A percentile compares a stretch with the other conserved stretches of the same genome.
Evolutionary conservation across 2,888 invertebrate genomes (phyloP).

Genomic region (Eledone cirrhosa): DNA sequence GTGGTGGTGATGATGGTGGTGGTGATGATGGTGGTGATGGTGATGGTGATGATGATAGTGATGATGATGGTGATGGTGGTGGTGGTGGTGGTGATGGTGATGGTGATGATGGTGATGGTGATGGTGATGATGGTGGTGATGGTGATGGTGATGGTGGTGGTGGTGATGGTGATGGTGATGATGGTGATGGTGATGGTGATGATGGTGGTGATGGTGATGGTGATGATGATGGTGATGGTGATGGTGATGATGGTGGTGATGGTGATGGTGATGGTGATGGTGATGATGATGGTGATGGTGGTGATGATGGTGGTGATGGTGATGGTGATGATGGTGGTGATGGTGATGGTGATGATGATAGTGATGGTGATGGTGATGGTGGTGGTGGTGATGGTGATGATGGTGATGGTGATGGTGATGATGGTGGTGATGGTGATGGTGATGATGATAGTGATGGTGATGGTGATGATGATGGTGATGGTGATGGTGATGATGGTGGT

Average conservation of each 20-base stretch:
- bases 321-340: too few relatives aligned
- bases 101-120: constrained; percentile 13
- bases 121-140: constrained; percentile 8
- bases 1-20: too few relatives aligned
- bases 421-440: constrained; percentile 13
- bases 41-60: too few relatives aligned
- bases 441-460: constrained; percentile 13
- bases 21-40: too few relatives aligned
- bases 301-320: too few relatives aligned
- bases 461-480: constrained; percentile 8
- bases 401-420: constrained; percentile 8
- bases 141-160: constrained; percentile 13
- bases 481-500: constrained; percentile 1
- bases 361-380: constrained; percentile 13
- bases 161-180: constrained; percentile 8
- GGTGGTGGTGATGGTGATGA: constrained; percentile 13
- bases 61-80: constrained; percentile 13
- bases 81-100: constrained; percentile 13
- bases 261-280: too few relatives aligned
- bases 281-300: too few relatives aligned
- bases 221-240: too few relatives aligned
- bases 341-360: constrained; percentile 13
- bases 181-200: constrained; percentile 8
- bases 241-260: too few relatives aligned
- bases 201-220: constrained; percentile 7